Percentiles rank a stretch among this genome's conserved stretches.
phyloP scores from a whole-genome alignment of 2,797 vertebrate genomes.

The Urophycis tenuis region DNA sequence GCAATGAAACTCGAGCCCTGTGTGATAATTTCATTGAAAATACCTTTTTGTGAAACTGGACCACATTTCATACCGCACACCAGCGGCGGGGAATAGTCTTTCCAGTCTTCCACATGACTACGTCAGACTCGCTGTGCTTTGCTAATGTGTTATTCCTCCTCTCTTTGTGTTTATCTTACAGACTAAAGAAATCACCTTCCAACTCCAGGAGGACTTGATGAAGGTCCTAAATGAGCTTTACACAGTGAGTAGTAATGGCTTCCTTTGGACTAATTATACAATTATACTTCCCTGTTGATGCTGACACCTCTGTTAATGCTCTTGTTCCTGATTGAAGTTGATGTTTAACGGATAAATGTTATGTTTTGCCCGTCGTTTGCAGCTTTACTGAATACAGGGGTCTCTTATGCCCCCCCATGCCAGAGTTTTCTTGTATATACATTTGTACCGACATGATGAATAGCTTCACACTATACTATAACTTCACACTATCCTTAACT shows the following conservation, averaged over 20 bases:
- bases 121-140: slow-evolving; percentile 1
- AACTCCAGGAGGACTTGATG: slow-evolving; percentile 98
- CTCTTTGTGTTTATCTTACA: slow-evolving; percentile 59
- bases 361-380: background rate
- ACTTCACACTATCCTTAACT: background rate
- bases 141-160: slow-evolving; percentile 21
- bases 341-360: background rate
- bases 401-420: slow-evolving; percentile 12
- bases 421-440: slow-evolving; percentile 13
- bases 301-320: background rate
- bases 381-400: slow-evolving; percentile 1
- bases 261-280: background rate
- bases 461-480: background rate
- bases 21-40: slow-evolving; percentile 35
- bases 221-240: slow-evolving; percentile 98
- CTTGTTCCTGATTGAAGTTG: background rate
- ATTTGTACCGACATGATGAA: background rate
- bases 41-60: slow-evolving; percentile 13
- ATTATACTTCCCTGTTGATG: background rate
- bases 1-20: slow-evolving; percentile 42
- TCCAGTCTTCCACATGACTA: slow-evolving; percentile 1
- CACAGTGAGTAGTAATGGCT: slow-evolving; percentile 79
- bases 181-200: slow-evolving; percentile 99
- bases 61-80: slow-evolving; percentile 20
- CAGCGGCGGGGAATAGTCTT: background rate